These are phyloP conservation scores for Chiropotes sagulatus DNA, from an alignment of 2,797 vertebrate species.

Conservation along the genomic window DNA sequence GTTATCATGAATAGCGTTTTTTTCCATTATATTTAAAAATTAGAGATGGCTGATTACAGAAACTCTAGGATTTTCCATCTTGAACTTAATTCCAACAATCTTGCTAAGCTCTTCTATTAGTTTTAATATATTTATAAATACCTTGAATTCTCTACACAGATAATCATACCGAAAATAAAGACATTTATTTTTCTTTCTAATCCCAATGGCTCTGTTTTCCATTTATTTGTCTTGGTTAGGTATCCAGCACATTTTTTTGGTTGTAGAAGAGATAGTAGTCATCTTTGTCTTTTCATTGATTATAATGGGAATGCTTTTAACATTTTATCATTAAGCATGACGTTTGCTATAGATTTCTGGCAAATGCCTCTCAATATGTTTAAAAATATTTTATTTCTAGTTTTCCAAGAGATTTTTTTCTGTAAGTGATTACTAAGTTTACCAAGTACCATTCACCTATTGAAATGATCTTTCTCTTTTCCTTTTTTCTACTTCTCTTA, in stretches of 20 bases:
- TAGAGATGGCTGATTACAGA: not conserved
- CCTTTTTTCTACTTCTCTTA: not conserved
- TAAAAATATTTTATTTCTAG: slow-evolving; percentile 11
- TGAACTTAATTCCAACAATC: not conserved
- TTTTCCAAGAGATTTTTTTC: not conserved
- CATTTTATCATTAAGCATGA: not conserved
- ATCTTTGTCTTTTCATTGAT: slow-evolving; percentile 34
- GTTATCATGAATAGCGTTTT: not conserved
- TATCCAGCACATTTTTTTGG: not conserved
- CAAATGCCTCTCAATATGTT: not conserved
- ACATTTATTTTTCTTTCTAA: slow-evolving; percentile 7
- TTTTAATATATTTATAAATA: not conserved
- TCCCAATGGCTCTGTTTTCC: not conserved
- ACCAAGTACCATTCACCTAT: not conserved
- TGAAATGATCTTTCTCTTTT: not conserved
- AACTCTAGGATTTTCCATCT: not conserved
- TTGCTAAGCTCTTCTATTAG: not conserved
- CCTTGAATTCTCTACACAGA: not conserved
- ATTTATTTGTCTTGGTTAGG: not conserved
- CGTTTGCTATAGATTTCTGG: not conserved
- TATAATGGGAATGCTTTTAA: not conserved
- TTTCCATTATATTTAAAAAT: slow-evolving; percentile 44
- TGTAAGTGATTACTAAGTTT: slow-evolving; percentile 10
- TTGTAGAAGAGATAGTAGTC: not conserved
- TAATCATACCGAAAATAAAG: slow-evolving; percentile 26